Evolutionary conservation across 1,140 invertebrate genomes (phyloP).

Genomic region (Diorhabda elongata): DNA sequence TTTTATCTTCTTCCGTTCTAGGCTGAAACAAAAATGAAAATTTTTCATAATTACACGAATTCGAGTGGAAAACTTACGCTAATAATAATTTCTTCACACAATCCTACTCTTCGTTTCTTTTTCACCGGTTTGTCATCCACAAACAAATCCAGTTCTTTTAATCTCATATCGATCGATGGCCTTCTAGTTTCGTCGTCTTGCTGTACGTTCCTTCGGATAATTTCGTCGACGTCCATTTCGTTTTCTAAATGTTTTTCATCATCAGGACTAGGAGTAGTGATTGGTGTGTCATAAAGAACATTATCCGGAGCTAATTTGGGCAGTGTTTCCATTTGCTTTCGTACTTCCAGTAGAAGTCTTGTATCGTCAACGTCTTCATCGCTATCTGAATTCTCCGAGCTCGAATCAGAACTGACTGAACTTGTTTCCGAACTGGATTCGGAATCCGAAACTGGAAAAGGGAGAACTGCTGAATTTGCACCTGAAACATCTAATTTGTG

Average conservation of each 20-base stretch:
- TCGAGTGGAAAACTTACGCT: constrained; percentile 56
- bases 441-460: constrained; percentile 50
- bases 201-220: background rate
- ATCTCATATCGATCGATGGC: constrained; percentile 32
- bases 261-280: constrained; percentile 26
- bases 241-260: constrained; percentile 13
- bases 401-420: constrained; percentile 48
- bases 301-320: background rate
- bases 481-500: too few species aligned
- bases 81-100: constrained; percentile 66
- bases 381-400: constrained; percentile 53
- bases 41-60: constrained; percentile 7
- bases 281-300: background rate
- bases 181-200: constrained; percentile 17
- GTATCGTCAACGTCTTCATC: constrained; percentile 47
- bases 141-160: constrained; percentile 38
- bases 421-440: constrained; percentile 47
- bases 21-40: constrained; percentile 53
- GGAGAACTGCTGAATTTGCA: background rate
- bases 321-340: constrained; percentile 34
- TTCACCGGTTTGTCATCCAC: constrained; percentile 26
- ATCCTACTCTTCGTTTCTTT: constrained; percentile 50
- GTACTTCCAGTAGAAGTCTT: constrained; percentile 38
- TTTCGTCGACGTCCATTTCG: constrained; percentile 8
- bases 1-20: constrained; percentile 69